A percentile compares a stretch with the other conserved stretches of the same genome.
phyloP scores from a whole-genome alignment of 2,797 vertebrate genomes.

The Yasuhikotakia modesta region DNA sequence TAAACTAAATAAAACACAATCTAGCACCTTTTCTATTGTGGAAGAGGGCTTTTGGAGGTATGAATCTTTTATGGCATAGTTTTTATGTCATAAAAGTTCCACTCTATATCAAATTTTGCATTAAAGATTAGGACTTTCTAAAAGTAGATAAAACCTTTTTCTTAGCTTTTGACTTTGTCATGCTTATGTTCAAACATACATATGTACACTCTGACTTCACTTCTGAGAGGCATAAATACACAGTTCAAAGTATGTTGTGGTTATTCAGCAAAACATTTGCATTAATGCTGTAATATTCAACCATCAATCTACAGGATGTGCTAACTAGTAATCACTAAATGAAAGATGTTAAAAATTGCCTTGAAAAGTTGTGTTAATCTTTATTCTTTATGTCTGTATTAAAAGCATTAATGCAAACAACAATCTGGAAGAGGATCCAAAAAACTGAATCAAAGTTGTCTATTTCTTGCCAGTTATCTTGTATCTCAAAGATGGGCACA shows the following conservation, averaged over 20 bases:
- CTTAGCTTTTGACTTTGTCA: constrained; percentile 2
- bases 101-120: constrained; percentile 10
- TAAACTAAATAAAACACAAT: constrained; percentile 36
- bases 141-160: constrained; percentile 9
- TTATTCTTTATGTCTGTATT: too few relatives aligned
- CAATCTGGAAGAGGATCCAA: too few relatives aligned
- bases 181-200: background rate
- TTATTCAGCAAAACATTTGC: background rate
- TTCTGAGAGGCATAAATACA: background rate
- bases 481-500: constrained; percentile 1
- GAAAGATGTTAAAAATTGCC: background rate
- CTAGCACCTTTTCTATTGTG: constrained; percentile 17
- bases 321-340: background rate
- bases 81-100: constrained; percentile 37
- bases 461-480: constrained; percentile 5
- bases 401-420: too few relatives aligned
- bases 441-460: background rate
- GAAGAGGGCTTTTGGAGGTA: constrained; percentile 25
- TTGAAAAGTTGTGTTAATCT: too few relatives aligned
- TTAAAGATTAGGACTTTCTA: constrained; percentile 16
- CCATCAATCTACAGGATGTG: background rate
- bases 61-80: constrained; percentile 28
- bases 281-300: background rate
- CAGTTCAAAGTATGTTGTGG: background rate
- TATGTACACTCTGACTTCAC: background rate